Conservation (phyloP, 2,113 vertebrate genomes). For the Hemiprocne comata region DNA sequence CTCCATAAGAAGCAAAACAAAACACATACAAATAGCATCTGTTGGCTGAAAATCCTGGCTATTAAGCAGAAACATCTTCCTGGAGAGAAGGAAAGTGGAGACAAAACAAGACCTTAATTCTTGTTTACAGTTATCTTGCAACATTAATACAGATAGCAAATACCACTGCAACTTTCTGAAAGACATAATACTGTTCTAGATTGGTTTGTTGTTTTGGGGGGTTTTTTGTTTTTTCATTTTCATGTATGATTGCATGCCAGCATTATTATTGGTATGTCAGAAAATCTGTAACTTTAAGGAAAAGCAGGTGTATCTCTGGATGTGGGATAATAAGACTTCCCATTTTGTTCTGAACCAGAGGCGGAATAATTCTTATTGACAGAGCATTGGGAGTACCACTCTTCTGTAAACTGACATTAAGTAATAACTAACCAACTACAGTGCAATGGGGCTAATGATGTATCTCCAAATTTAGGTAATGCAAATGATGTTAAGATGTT, state of each 20-base stretch:
- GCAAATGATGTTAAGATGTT: neutral
- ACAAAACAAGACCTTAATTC: neutral
- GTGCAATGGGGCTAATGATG: neutral
- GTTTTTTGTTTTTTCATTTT: neutral
- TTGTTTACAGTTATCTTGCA: neutral
- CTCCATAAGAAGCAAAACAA: neutral
- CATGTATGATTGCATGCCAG: neutral
- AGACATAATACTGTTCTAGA: neutral
- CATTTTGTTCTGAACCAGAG: neutral
- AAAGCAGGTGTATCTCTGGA: neutral
- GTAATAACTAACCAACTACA: neutral
- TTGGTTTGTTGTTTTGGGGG: too few species aligned
- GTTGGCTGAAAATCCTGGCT: neutral
- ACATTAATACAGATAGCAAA: neutral
- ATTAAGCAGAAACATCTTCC: neutral
- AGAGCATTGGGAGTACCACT: neutral
- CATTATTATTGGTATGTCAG: neutral
- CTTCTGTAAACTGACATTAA: neutral
- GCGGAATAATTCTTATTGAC: neutral
- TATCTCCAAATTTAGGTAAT: neutral
- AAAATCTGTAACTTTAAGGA: neutral
- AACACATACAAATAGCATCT: neutral
- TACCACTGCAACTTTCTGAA: neutral
- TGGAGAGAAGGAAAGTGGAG: neutral
- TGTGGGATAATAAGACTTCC: neutral